Conservation (phyloP, 2,113 vertebrate species). For the Polyodon spathula region DNA sequence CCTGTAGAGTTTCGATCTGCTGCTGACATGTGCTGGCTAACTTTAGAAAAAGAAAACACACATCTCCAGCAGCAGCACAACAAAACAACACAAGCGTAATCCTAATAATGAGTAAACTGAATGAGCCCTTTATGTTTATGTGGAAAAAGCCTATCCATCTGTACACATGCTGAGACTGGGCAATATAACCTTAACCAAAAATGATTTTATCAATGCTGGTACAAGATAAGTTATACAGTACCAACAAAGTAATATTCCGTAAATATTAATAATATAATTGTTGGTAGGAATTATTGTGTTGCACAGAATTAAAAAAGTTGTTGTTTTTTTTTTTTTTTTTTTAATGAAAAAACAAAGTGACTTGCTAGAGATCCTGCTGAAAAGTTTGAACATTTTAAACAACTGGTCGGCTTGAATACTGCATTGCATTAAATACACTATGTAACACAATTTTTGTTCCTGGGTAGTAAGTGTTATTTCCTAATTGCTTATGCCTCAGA, state of each 20-base stretch:
- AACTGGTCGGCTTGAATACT: no score
- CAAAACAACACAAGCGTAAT: conserved; percentile 62
- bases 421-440: no score
- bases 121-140: conserved; percentile 53
- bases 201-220: conserved; percentile 29
- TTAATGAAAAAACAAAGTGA: no score
- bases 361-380: no score
- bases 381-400: no score
- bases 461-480: no score
- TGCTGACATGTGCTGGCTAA: conserved; percentile 88
- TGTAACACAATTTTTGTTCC: no score
- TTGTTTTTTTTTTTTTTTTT: conserved; percentile 23
- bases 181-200: conserved; percentile 26
- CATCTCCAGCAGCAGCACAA: conserved; percentile 40
- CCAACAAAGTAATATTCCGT: neutral
- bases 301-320: no score
- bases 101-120: conserved; percentile 52
- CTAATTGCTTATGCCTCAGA: no score
- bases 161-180: conserved; percentile 47
- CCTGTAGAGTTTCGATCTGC: conserved; percentile 70
- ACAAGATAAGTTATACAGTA: neutral
- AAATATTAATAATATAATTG: neutral
- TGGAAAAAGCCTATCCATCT: conserved; percentile 52
- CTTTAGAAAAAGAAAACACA: conserved; percentile 30
- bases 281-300: no score